Base-by-base conservation (phyloP, 2,888 invertebrate species). In the Caradrina kadenii region DNA sequence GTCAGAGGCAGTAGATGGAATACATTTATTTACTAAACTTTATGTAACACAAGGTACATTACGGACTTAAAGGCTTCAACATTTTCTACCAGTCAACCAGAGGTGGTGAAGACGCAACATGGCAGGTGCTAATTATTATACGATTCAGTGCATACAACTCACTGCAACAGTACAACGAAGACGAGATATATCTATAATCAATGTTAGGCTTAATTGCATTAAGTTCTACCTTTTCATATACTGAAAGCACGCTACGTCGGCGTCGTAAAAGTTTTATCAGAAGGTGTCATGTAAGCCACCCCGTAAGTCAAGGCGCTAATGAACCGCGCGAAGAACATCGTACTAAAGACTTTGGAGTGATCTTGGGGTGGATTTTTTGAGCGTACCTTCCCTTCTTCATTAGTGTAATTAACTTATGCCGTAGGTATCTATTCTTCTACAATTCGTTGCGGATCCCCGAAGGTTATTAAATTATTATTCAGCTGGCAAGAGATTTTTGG, bases 331-430 rank as follows among this genome's bases (percentile, higher is more conserved):
- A 93, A 94, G 94, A 94, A 94, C 94, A 94, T 93, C 92, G 92
- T 91, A 93, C 92, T 94, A 94, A 95, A 94, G 94, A 94, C 93
- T 94, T 92, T 92, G 91, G 92, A 94, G 94, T 94, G 95, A 94
- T 94, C 94, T 94, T 91, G 92, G 94, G 93, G 92, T 87, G 91
- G 90, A 91, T 93, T 95, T 95, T 94, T 95, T 93, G 89, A 93
- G 94, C 92, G 91, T 91, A 94, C 94, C 94, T 94, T 93, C 92
- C 90, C 93, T 93, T 93, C 94, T 95, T 95, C 95, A 94, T 95
- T 95, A 95, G 94, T 93, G 93, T 94, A 95, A 95, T 95, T 95
- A 94, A 95, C 94, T 95, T 95, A 94, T 93, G 89, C 93, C 85
- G 89, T 88, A 89, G 89, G 83, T 89, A 86, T 86, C 87, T 81